Evolutionary conservation across 2,797 vertebrate species (phyloP), one percentile per base, ranked within the genome.

Genomic region (Enteromius argenteus): DNA sequence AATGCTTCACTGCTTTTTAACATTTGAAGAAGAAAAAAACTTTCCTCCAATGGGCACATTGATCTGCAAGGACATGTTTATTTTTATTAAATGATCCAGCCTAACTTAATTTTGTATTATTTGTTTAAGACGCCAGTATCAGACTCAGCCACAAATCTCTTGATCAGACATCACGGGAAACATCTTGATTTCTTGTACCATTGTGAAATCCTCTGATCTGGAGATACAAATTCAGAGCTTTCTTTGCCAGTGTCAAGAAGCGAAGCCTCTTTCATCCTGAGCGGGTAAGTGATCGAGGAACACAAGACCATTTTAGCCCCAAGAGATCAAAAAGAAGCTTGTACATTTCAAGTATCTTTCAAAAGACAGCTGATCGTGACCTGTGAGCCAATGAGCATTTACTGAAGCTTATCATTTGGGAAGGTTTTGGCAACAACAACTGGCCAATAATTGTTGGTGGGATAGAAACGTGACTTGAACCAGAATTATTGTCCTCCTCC

Each of bases 261-360:
- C 13, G 35, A 71, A 46, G 8, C 51, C 86, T 91, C 86, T 89
- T 89, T 84, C 58, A 67, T 78, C 60, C 3, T 81, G 79, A 84
- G 79, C 82, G 51, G 79, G 85, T 69, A 84, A 64, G 14, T 84
- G 27, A 51, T 67, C 5, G 75, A 88, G 73, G 78, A 89, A 79
- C 84, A 80, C 35, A 90, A 90, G 87, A 84, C 74, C 71, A 77
- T 87, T 86, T 84, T 84, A 84, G 60, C 49, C 42, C 72, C 37
- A 49, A 39, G 75, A 90, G 88, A 91, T 87, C 84, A 91, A 89
- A 88, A 64, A 83, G 35, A 64, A 76, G 82, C 53, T 9, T 15
- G 75, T 72, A 72, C 56, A 90, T 77, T 90, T 90, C 64, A 89
- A 85, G 75, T 83, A 72, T 82, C 73, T 83, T 85, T 84, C 79